These are phyloP conservation scores for Tor tambroides DNA, from an alignment of 2,113 vertebrate genomes.

Conservation along the genomic window DNA sequence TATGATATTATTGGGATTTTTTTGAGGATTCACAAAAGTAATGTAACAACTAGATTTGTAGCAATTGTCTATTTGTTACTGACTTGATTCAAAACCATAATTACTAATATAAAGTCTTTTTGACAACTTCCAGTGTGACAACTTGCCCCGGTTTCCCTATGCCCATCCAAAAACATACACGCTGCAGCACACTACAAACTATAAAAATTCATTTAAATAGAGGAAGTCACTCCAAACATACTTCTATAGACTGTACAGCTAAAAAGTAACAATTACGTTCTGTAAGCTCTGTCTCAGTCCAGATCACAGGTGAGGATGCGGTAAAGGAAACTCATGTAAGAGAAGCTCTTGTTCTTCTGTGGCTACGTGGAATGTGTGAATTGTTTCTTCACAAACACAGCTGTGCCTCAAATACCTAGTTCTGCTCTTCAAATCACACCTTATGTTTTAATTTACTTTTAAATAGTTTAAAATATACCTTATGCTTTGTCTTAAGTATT, in stretches of 20 bases:
- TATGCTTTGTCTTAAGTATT: not conserved
- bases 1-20: not conserved
- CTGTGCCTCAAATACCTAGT: not conserved
- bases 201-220: not conserved
- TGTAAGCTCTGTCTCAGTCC: conserved; percentile 11
- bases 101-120: not conserved
- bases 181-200: not conserved
- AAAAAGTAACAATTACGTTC: not conserved
- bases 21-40: not conserved
- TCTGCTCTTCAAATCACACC: not conserved
- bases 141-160: not conserved
- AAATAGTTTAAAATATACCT: not conserved
- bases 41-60: not conserved
- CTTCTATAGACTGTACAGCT: not conserved
- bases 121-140: not conserved
- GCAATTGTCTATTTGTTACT: too few relatives aligned
- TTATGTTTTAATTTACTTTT: not conserved
- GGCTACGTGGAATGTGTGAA: conserved; percentile 60
- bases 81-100: not conserved
- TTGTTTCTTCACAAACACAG: conserved; percentile 40
- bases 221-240: not conserved
- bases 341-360: conserved; percentile 42
- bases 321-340: conserved; percentile 18
- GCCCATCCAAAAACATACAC: not conserved
- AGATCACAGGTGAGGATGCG: conserved; percentile 27